Evolutionary conservation across 1,140 invertebrate species (phyloP).

Genomic region (Medauroidea extradentata): DNA sequence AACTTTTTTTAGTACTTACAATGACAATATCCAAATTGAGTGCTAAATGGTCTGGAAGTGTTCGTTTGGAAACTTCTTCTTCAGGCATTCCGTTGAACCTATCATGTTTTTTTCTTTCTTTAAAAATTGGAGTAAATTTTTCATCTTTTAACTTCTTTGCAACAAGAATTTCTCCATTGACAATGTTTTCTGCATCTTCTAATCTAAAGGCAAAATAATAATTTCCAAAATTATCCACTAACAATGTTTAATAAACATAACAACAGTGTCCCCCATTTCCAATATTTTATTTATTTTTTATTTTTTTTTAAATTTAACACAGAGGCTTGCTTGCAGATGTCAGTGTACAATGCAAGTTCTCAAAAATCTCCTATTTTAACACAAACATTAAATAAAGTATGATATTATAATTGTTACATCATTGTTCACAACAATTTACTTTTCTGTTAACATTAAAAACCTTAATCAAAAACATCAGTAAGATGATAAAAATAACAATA

Average conservation of each 20-base stretch:
- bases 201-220: constrained; percentile 4
- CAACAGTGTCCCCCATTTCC: neutral
- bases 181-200: constrained; percentile 18
- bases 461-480: no score
- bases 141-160: constrained; percentile 41
- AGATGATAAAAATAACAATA: no score
- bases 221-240: neutral
- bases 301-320: neutral
- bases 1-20: no score
- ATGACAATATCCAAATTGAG: constrained; percentile 95
- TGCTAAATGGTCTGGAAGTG: constrained; percentile 88
- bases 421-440: no score
- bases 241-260: neutral
- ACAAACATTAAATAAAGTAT: no score
- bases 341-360: no score
- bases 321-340: no score
- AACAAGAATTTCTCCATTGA: constrained; percentile 13
- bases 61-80: constrained; percentile 89
- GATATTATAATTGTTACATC: no score
- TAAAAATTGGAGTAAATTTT: constrained; percentile 56
- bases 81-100: constrained; percentile 96
- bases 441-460: no score
- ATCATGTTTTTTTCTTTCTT: constrained; percentile 91
- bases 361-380: no score
- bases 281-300: neutral